phyloP scores from a whole-genome alignment of 2,113 vertebrate genomes.

The Okapia johnstoni region DNA sequence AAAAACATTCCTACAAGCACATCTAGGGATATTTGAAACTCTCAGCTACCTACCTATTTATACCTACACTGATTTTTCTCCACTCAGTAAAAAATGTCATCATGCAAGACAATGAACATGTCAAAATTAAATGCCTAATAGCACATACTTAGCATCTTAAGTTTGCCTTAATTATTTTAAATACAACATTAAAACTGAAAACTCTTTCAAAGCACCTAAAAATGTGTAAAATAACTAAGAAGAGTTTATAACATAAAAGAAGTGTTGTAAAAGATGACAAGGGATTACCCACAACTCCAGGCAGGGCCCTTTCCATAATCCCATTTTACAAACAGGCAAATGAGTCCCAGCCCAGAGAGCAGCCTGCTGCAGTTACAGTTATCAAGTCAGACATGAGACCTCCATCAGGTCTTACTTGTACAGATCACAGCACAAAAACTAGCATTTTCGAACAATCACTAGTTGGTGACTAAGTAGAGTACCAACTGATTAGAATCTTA shows the following conservation, averaged over 20 bases:
- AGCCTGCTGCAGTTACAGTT: neutral
- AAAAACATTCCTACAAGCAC: neutral
- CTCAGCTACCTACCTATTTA: neutral
- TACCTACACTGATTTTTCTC: neutral
- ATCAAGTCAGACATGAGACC: neutral
- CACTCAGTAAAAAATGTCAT: neutral
- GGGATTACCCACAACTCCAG: neutral
- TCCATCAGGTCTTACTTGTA: neutral
- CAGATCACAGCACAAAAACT: neutral
- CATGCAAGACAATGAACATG: neutral
- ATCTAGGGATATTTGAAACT: neutral
- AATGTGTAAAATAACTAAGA: neutral
- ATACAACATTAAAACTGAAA: neutral
- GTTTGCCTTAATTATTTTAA: neutral
- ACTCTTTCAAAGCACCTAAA: conserved; percentile 13
- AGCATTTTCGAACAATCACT: neutral
- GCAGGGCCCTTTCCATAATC: neutral
- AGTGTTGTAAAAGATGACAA: neutral
- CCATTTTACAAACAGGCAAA: neutral
- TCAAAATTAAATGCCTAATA: neutral
- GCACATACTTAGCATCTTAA: neutral
- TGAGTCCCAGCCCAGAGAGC: neutral
- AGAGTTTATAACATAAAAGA: neutral
- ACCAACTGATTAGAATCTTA: neutral
- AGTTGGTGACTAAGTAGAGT: neutral